Conservation (phyloP, 2,113 vertebrate genomes). For the Gambusia holbrooki region DNA sequence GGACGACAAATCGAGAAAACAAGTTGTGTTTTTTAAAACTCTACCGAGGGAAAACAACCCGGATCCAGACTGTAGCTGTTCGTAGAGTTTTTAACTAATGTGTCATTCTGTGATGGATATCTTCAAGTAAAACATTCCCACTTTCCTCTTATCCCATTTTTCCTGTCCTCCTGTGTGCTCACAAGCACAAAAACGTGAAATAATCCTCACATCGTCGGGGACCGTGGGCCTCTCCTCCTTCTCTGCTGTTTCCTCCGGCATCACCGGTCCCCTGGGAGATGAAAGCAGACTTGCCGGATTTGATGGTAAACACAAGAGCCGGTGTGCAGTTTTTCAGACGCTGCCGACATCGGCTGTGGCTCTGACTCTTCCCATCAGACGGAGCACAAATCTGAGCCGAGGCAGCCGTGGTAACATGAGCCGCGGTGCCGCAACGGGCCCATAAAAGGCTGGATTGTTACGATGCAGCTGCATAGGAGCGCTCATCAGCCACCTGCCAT, state of each 20-base stretch:
- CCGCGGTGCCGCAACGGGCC: neutral
- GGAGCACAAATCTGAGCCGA: slow-evolving; percentile 5
- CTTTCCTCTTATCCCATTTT: neutral
- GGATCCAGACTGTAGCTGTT: too few species aligned
- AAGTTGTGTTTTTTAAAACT: too few species aligned
- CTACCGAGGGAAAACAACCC: too few species aligned
- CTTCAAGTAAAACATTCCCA: neutral
- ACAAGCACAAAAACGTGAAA: neutral
- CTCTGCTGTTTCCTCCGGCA: neutral
- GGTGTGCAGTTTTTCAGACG: slow-evolving; percentile 2
- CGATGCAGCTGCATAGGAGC: neutral
- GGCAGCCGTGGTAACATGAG: neutral
- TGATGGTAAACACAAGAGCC: slow-evolving; percentile 2
- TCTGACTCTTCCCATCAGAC: neutral
- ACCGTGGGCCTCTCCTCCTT: neutral
- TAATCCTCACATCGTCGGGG: neutral
- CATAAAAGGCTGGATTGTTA: neutral
- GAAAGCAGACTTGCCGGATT: neutral
- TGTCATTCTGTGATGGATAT: neutral
- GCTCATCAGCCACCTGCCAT: slow-evolving; percentile 1
- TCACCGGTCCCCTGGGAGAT: neutral
- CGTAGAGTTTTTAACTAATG: too few species aligned
- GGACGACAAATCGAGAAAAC: too few species aligned
- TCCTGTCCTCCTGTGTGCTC: neutral
- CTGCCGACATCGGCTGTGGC: slow-evolving; percentile 7